Conservation (phyloP, 2,797 vertebrate species). For the Momotus momota region DNA sequence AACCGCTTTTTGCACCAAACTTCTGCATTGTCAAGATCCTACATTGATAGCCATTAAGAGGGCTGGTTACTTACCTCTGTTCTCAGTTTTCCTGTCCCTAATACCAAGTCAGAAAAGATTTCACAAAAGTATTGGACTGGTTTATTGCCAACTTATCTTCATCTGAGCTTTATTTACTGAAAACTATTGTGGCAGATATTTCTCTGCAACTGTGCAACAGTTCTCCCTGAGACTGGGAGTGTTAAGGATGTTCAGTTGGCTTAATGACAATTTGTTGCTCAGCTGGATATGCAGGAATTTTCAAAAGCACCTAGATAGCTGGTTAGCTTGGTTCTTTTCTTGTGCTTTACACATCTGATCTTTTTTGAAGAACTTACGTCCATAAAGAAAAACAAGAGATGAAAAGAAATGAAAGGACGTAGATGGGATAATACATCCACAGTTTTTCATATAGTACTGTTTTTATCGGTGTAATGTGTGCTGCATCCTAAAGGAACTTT, state of each 20-base stretch:
- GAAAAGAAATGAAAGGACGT: background rate
- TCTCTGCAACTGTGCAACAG: background rate
- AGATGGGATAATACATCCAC: background rate
- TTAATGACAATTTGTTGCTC: background rate
- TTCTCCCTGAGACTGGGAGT: fast-evolving
- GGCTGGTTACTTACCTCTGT: background rate
- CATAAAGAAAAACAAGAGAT: background rate
- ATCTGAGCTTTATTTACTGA: background rate
- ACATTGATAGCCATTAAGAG: fast-evolving
- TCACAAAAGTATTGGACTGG: background rate
- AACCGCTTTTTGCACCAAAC: background rate
- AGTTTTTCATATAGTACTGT: background rate
- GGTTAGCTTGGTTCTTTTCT: background rate
- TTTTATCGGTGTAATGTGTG: background rate
- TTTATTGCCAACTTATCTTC: fast-evolving
- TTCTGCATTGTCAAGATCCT: background rate
- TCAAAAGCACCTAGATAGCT: background rate
- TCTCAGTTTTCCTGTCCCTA: background rate
- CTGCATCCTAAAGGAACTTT: background rate
- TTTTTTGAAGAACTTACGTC: background rate
- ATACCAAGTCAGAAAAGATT: background rate
- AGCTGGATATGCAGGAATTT: background rate
- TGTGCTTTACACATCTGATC: background rate
- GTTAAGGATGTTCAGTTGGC: background rate
- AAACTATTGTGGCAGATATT: background rate